Conservation (phyloP, 2,888 invertebrate species). For the Aradus depressus region DNA sequence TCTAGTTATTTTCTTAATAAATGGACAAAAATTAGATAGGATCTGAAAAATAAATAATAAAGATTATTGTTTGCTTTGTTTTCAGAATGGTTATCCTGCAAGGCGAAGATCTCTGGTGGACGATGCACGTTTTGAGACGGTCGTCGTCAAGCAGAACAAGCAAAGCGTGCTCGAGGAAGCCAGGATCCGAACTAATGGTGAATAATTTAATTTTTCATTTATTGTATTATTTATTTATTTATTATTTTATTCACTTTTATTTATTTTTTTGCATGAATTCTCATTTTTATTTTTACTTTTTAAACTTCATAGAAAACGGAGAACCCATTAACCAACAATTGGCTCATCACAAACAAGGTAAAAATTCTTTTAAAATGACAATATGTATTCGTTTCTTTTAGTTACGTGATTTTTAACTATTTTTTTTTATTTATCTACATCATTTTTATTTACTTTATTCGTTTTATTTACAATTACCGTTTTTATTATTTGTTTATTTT, state of each 20-base stretch:
- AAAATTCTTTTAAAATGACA: constrained; percentile 23
- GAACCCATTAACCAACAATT: constrained; percentile 12
- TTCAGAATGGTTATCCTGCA: constrained; percentile 93
- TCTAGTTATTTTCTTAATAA: too few relatives aligned
- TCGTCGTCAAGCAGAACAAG: constrained; percentile 90
- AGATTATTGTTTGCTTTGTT: too few relatives aligned
- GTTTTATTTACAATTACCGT: constrained; percentile 33
- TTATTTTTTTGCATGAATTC: constrained; percentile 18
- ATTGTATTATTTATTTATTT: constrained; percentile 22
- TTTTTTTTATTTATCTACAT: constrained; percentile 30
- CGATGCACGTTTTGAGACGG: constrained; percentile 93
- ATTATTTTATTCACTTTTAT: constrained; percentile 20
- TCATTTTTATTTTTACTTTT: constrained; percentile 26
- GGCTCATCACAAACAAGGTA: constrained; percentile 16
- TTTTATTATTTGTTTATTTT: constrained; percentile 32
- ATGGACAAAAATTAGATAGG: background rate
- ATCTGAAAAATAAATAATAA: background rate
- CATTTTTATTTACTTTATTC: constrained; percentile 28
- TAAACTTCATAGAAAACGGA: constrained; percentile 4
- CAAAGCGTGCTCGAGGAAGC: constrained; percentile 86
- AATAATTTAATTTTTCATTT: constrained; percentile 35
- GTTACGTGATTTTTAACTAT: constrained; percentile 31
- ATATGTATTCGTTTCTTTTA: constrained; percentile 34
- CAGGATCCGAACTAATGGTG: constrained; percentile 77
- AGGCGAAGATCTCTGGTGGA: constrained; percentile 91